Conservation (phyloP, 2,113 vertebrate genomes). For the Bothrops jararaca region DNA sequence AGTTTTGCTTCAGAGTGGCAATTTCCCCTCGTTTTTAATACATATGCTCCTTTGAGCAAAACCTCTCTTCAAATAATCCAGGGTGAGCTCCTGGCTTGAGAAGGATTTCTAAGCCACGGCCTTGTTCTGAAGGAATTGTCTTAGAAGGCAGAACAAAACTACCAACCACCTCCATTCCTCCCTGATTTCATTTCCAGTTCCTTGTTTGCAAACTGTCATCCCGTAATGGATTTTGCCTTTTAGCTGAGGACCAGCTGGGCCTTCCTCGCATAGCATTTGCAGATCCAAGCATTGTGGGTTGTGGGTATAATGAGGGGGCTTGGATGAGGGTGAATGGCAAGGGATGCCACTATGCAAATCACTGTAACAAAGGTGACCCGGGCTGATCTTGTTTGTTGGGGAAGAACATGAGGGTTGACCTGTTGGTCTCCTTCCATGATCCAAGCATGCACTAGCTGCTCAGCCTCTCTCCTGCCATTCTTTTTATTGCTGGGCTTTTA, state of each 20-base stretch:
- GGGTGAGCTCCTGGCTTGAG: constrained; percentile 38
- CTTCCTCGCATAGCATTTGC: constrained; percentile 32
- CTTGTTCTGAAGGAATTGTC: constrained; percentile 65
- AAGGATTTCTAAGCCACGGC: constrained; percentile 63
- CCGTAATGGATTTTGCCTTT: constrained; percentile 71
- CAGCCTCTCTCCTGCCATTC: constrained; percentile 48
- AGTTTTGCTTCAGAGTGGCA: constrained; percentile 26
- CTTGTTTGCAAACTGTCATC: constrained; percentile 83
- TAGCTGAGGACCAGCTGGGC: constrained; percentile 46
- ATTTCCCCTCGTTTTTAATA: neutral
- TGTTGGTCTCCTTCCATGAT: constrained; percentile 52
- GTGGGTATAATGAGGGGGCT: constrained; percentile 56
- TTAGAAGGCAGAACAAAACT: constrained; percentile 68
- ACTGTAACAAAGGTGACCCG: constrained; percentile 60
- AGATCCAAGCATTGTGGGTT: constrained; percentile 40
- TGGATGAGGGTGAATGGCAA: constrained; percentile 52
- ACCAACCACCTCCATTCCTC: constrained; percentile 47
- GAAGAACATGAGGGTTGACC: constrained; percentile 37
- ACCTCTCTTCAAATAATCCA: constrained; percentile 16
- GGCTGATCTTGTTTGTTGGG: constrained; percentile 40
- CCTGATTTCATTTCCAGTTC: constrained; percentile 56
- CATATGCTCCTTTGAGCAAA: constrained; percentile 44
- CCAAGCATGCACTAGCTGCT: constrained; percentile 57
- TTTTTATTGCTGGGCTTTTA: constrained; percentile 66
- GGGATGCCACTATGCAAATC: constrained; percentile 61